phyloP scores from a whole-genome alignment of 1,140 invertebrate genomes.

The Ooceraea biroi region DNA sequence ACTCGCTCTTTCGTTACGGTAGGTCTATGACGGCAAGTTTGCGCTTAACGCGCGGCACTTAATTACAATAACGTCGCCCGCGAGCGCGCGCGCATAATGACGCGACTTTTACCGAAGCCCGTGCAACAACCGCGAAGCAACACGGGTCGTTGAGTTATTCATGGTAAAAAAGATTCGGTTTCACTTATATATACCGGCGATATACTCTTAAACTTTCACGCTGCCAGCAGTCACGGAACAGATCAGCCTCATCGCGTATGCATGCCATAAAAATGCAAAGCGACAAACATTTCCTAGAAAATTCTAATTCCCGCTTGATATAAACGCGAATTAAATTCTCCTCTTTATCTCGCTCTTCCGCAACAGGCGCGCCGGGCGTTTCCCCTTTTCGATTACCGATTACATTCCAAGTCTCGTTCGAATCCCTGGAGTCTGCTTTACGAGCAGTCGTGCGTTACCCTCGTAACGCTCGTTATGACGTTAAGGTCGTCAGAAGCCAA shows the following conservation, averaged over 20 bases:
- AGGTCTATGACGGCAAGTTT: slow-evolving; percentile 1
- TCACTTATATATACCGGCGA: slow-evolving; percentile 37
- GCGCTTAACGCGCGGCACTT: slow-evolving; percentile 1
- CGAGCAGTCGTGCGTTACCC: too few relatives aligned
- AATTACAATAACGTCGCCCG: slow-evolving; percentile 51
- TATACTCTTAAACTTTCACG: slow-evolving; percentile 61
- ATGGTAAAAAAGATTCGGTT: slow-evolving; percentile 51
- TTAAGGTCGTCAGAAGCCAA: too few relatives aligned
- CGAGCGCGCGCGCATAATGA: slow-evolving; percentile 23
- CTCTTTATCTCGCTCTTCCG: not conserved
- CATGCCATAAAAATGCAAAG: slow-evolving; percentile 31
- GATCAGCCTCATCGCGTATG: slow-evolving; percentile 24
- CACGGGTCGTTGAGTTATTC: slow-evolving; percentile 40
- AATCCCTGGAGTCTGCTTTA: not conserved
- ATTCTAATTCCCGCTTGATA: slow-evolving; percentile 18
- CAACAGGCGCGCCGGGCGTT: not conserved
- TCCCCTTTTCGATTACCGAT: slow-evolving; percentile 3
- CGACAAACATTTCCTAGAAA: slow-evolving; percentile 9
- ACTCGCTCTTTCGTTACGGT: slow-evolving; percentile 20
- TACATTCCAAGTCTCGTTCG: not conserved
- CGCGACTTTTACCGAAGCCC: slow-evolving; percentile 45
- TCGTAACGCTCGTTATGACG: too few relatives aligned
- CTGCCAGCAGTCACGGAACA: slow-evolving; percentile 16
- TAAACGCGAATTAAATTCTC: slow-evolving; percentile 29
- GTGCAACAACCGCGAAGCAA: slow-evolving; percentile 26